A percentile compares a stretch with the other conserved stretches of the same genome.
phyloP scores from a whole-genome alignment of 2,888 invertebrate genomes.

The Eremobia ochroleuca region DNA sequence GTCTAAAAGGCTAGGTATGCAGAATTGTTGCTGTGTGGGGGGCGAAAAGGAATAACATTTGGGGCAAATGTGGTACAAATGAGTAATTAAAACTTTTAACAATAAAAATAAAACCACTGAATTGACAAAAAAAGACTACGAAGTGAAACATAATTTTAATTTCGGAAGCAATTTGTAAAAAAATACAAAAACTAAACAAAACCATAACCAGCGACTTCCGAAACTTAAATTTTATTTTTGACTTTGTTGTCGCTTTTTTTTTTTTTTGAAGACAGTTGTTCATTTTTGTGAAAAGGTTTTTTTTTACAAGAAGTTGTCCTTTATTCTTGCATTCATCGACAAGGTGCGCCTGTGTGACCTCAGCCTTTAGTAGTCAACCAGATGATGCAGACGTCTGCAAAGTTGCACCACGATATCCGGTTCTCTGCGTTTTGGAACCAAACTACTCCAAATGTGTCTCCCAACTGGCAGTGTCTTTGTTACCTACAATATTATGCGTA shows the following conservation, averaged over 20 bases:
- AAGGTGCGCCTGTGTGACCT: not conserved
- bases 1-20: not conserved
- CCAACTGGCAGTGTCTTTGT: not conserved
- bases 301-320: not conserved
- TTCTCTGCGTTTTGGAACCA: slow-evolving; percentile 10
- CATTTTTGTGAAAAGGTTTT: not conserved
- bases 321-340: not conserved
- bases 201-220: not conserved
- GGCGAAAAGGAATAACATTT: not conserved
- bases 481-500: not conserved
- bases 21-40: not conserved
- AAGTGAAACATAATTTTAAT: not conserved
- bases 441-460: slow-evolving; percentile 5
- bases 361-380: slow-evolving; percentile 4
- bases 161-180: not conserved
- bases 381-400: slow-evolving; percentile 42
- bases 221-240: not conserved
- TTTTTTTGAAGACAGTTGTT: not conserved
- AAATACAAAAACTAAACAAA: not conserved
- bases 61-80: not conserved
- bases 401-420: slow-evolving; percentile 43
- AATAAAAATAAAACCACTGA: not conserved
- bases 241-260: not conserved
- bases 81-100: not conserved
- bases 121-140: not conserved